Percentiles rank a stretch among this genome's conserved stretches.
Evolutionary conservation across 2,113 vertebrate genomes (phyloP).

Genomic region (Pelecanoides urinatrix): DNA sequence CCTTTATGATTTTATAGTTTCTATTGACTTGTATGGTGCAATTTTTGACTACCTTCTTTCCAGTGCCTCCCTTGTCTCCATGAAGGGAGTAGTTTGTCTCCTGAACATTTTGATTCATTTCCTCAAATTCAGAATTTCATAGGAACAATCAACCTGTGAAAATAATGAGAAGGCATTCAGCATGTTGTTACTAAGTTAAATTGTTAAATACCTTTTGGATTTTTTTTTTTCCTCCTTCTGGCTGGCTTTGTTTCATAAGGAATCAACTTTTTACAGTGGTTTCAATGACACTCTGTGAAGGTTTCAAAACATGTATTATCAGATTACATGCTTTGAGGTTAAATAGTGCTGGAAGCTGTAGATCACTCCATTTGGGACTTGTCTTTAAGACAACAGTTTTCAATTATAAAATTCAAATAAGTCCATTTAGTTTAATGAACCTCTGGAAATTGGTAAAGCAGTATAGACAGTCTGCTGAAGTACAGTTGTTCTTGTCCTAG

Average conservation of each 20-base stretch:
- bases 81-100: not conserved
- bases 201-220: not conserved
- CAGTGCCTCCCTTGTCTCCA: not conserved
- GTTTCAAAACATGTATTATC: not conserved
- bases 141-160: not conserved
- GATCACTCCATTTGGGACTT: conserved; percentile 58
- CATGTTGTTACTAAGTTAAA: not conserved
- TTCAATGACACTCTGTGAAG: not conserved
- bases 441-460: not conserved
- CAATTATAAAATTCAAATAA: conserved; percentile 67
- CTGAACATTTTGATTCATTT: not conserved
- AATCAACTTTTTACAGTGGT: not conserved
- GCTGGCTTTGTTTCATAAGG: not conserved
- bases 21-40: rapidly evolving
- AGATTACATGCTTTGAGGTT: conserved; percentile 34
- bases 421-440: conserved; percentile 41
- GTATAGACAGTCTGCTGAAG: not conserved
- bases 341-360: conserved; percentile 67
- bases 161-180: not conserved
- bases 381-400: conserved; percentile 55
- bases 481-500: not conserved
- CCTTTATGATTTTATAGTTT: not conserved
- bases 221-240: not conserved
- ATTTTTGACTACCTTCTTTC: not conserved
- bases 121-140: not conserved